Conservation (phyloP, 1,140 invertebrate genomes). For the Notospermus geniculatus region DNA sequence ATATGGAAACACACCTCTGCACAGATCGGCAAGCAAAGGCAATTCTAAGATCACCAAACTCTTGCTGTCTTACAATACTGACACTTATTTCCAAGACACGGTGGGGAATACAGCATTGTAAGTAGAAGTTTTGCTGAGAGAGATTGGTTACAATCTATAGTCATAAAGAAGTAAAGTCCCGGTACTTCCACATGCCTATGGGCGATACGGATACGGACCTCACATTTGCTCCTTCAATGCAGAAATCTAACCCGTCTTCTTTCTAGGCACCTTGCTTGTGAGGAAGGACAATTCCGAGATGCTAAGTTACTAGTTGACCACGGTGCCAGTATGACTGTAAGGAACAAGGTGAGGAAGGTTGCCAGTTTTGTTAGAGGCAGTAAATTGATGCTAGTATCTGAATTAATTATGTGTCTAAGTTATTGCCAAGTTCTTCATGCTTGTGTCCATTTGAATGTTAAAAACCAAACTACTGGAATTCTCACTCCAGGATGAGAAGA, state of each 20-base stretch:
- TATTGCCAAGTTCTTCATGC: no score
- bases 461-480: no score
- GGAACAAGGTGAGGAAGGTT: conserved; percentile 63
- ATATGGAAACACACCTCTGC: conserved; percentile 80
- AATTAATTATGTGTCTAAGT: no score
- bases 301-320: conserved; percentile 67
- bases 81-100: conserved; percentile 61
- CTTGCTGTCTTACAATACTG: conserved; percentile 62
- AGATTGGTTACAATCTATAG: no score
- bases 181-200: no score
- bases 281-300: conserved; percentile 73
- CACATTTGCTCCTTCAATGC: no score
- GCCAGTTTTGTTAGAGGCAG: background rate
- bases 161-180: no score
- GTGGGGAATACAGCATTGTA: conserved; percentile 72
- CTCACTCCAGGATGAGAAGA: conserved; percentile 62
- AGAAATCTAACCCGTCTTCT: no score
- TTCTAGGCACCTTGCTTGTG: conserved; percentile 76
- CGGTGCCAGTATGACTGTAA: conserved; percentile 64
- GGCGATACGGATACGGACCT: no score
- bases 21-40: conserved; percentile 80
- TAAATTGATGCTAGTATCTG: background rate
- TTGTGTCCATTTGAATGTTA: no score
- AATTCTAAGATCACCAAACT: conserved; percentile 70
- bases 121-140: no score